Evolutionary conservation across 2,113 vertebrate genomes (phyloP), one percentile per base, ranked within the genome.

Genomic region (Psephotus haematonotus): DNA sequence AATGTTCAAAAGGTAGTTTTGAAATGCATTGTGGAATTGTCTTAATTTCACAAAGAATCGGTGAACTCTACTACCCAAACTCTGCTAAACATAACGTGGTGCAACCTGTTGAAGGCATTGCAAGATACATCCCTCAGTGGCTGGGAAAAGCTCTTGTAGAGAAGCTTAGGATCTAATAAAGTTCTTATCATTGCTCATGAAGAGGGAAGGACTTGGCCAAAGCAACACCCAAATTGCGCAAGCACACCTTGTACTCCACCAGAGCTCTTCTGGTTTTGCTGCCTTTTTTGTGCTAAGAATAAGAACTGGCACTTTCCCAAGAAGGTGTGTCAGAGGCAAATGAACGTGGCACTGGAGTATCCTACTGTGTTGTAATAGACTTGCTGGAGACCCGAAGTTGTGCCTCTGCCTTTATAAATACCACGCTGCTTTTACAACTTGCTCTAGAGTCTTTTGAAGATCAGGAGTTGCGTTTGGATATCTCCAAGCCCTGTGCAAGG

Each of bases 341-440:
- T 2, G 76, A 92, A 60, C 81, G 35, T 49, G 78, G 86, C 69
- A 67, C 17, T 52, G 82, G 86, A 93, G 52, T 65, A 80, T 74
- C 88, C 90, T 59, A 95, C 94, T 97, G 92, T 96, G 96, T 91
- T 95, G 94, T 84, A 98, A 96, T 19, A 96, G 25, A 46, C 77
- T 81, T 77, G 24, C 37, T n/a, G 85, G 90, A 97, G 87, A 72
- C 41, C 68, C 53, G 88, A 97, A 98, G 98, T 98, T 97, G 98
- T 98, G 98, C 95, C 97, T 83, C 82, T 52, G 71, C 68, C 90
- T 91, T 77, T 98, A 98, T 98, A 98, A 98, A 98, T 96, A 72
- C 82, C 37, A 15, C 0, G 0, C 64, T 65, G 83, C 77, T 39
- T 76, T 90, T 90, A 97, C 91, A 93, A 20, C 44, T 9, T 55